Conservation (phyloP, 2,113 vertebrate species). For the Lampris incognitus region DNA sequence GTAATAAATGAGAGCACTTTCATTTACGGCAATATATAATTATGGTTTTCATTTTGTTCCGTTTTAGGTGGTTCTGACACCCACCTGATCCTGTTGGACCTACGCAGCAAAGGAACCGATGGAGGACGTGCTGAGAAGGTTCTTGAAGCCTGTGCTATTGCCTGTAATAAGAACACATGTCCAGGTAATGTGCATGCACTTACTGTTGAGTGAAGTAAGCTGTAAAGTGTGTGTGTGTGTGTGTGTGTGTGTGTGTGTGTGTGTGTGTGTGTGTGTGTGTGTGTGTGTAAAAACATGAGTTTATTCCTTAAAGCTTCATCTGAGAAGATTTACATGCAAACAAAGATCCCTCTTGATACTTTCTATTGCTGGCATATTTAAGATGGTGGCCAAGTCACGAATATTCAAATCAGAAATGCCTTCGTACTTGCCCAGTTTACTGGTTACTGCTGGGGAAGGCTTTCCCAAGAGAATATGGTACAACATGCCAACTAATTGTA, state of each 20-base stretch:
- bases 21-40: neutral
- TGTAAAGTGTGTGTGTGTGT: neutral
- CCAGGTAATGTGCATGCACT: constrained; percentile 82
- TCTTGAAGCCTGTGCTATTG: constrained; percentile 92
- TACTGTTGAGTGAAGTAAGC: no score
- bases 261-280: neutral
- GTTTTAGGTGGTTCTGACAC: constrained; percentile 93
- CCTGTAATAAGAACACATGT: constrained; percentile 99
- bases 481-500: no score
- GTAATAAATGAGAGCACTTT: neutral
- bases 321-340: no score
- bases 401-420: no score
- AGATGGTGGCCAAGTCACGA: no score
- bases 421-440: no score
- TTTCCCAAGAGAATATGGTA: no score
- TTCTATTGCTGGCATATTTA: no score
- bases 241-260: neutral
- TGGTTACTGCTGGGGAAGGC: no score
- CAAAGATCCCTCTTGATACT: no score
- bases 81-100: constrained; percentile 93
- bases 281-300: no score
- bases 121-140: constrained; percentile 94
- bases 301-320: no score
- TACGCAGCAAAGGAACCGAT: constrained; percentile 90
- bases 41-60: constrained; percentile 17